These are phyloP conservation scores for Lycocerus yunnanus DNA, from an alignment of 2,888 invertebrate genomes.

Conservation along the genomic window DNA sequence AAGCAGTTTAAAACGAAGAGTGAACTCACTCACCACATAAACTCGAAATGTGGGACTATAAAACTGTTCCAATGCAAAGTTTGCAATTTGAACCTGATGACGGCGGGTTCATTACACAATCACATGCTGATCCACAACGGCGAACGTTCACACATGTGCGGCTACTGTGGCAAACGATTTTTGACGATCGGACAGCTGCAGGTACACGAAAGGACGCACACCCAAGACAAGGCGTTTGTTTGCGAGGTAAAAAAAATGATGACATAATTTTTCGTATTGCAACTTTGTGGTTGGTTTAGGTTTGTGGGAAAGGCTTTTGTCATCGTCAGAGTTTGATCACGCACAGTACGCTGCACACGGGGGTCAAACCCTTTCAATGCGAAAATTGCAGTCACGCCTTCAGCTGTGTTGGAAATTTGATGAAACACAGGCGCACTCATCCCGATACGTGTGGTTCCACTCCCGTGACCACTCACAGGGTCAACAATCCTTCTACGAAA, in stretches of 20 bases:
- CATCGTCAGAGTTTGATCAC: slow-evolving; percentile 58
- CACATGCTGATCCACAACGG: slow-evolving; percentile 48
- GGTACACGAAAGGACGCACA: slow-evolving; percentile 50
- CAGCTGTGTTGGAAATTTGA: slow-evolving; percentile 57
- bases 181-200: slow-evolving; percentile 47
- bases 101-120: slow-evolving; percentile 47
- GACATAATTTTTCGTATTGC: neutral
- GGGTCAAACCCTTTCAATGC: slow-evolving; percentile 58
- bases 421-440: slow-evolving; percentile 57
- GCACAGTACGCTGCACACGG: slow-evolving; percentile 57
- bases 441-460: slow-evolving; percentile 55
- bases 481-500: slow-evolving; percentile 46
- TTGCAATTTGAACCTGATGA: slow-evolving; percentile 47
- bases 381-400: slow-evolving; percentile 56
- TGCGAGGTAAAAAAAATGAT: slow-evolving; percentile 42
- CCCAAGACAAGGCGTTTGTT: slow-evolving; percentile 48
- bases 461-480: slow-evolving; percentile 45
- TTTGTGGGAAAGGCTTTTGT: slow-evolving; percentile 57
- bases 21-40: slow-evolving; percentile 48
- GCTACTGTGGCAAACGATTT: slow-evolving; percentile 50
- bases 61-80: slow-evolving; percentile 53
- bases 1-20: slow-evolving; percentile 54
- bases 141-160: slow-evolving; percentile 44
- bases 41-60: slow-evolving; percentile 55
- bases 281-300: slow-evolving; percentile 48